phyloP scores from a whole-genome alignment of 2,888 invertebrate genomes.

The Eupsilia transversa region DNA sequence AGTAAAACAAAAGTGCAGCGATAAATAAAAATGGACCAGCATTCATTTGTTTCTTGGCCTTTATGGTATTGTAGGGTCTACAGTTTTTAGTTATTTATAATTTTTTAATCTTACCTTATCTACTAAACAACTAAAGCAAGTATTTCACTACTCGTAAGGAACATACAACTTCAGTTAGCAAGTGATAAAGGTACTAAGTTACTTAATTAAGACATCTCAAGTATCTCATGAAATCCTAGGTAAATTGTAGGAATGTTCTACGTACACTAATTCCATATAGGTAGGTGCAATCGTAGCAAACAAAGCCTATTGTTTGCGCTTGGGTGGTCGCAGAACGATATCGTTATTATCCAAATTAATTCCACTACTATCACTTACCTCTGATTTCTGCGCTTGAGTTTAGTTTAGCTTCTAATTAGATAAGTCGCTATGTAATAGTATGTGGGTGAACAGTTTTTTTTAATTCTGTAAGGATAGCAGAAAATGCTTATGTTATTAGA shows the following conservation, averaged over 20 bases:
- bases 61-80: not conserved
- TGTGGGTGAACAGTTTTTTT: not conserved
- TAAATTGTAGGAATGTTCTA: not conserved
- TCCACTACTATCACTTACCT: constrained; percentile 11
- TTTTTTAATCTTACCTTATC: not conserved
- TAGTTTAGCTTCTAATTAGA: not conserved
- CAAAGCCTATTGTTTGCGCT: constrained; percentile 41
- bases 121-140: not conserved
- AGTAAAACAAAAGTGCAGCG: not conserved
- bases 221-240: constrained; percentile 9
- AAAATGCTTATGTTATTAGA: not conserved
- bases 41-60: not conserved
- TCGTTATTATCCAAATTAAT: constrained; percentile 48
- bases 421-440: constrained; percentile 8
- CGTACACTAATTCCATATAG: constrained; percentile 20
- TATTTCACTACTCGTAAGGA: not conserved
- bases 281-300: not conserved
- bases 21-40: not conserved
- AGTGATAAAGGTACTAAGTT: not conserved
- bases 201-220: not conserved
- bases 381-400: constrained; percentile 15
- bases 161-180: not conserved
- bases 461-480: not conserved
- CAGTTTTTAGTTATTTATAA: not conserved
- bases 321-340: constrained; percentile 22